A percentile compares a stretch with the other conserved stretches of the same genome.
These are phyloP conservation scores for Callimorpha dominula DNA, from an alignment of 2,888 invertebrate genomes.

Conservation along the genomic window DNA sequence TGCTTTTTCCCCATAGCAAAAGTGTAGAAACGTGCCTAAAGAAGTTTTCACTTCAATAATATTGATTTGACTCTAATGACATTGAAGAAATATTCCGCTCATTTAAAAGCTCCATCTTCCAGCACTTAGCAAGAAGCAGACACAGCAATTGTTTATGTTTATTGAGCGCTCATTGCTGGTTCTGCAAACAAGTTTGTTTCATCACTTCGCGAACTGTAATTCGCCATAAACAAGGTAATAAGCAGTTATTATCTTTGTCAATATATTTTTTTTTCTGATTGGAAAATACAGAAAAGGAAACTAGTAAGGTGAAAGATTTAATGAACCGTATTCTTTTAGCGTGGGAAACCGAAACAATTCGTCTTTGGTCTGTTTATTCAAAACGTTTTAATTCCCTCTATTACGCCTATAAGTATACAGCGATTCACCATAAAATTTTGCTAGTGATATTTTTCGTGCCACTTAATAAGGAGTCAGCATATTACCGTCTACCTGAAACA, in stretches of 20 bases:
- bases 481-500: too few species aligned
- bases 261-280: constrained; percentile 44
- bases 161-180: constrained; percentile 76
- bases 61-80: too few species aligned
- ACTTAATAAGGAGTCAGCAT: too few species aligned
- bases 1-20: too few species aligned
- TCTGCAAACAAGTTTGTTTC: constrained; percentile 72
- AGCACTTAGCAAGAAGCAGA: constrained; percentile 66
- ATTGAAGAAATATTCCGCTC: constrained; percentile 9
- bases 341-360: background rate
- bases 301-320: constrained; percentile 20
- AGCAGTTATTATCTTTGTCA: constrained; percentile 52
- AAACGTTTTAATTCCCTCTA: background rate
- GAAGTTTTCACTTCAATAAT: too few species aligned
- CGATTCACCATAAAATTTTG: too few species aligned
- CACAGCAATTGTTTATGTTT: constrained; percentile 79
- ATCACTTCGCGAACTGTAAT: constrained; percentile 63
- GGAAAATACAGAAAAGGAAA: constrained; percentile 28
- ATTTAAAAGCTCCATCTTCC: constrained; percentile 33
- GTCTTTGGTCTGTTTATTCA: background rate
- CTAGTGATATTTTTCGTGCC: too few species aligned
- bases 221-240: constrained; percentile 63
- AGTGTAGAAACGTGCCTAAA: too few species aligned
- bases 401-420: too few species aligned
- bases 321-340: constrained; percentile 1